phyloP scores from a whole-genome alignment of 2,888 invertebrate species.

The Steinernema hermaphroditum region DNA sequence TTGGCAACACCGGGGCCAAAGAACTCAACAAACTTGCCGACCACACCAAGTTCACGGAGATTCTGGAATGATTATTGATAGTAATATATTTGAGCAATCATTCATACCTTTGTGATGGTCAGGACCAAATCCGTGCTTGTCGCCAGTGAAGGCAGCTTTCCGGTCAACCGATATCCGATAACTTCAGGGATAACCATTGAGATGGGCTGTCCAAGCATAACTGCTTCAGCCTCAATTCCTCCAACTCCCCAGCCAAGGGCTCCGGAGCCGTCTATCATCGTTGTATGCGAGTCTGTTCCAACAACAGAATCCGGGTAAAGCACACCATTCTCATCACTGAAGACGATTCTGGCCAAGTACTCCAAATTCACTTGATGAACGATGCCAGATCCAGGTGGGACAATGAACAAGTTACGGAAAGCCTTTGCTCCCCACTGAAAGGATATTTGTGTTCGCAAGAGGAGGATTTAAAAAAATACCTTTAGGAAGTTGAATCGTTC shows the following conservation, averaged over 20 bases:
- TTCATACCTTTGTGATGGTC: constrained; percentile 39
- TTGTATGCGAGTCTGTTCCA: constrained; percentile 97
- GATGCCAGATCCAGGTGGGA: constrained; percentile 96
- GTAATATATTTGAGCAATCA: neutral
- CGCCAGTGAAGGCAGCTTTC: constrained; percentile 79
- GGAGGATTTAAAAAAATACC: constrained; percentile 72
- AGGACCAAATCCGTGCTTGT: constrained; percentile 92
- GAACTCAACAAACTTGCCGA: constrained; percentile 98
- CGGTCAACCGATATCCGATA: constrained; percentile 86
- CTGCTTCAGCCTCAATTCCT: constrained; percentile 96
- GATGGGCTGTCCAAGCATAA: constrained; percentile 96
- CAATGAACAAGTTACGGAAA: constrained; percentile 91
- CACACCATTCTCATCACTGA: constrained; percentile 67
- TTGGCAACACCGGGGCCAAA: constrained; percentile 89
- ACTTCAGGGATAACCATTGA: constrained; percentile 94
- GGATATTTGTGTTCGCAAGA: neutral
- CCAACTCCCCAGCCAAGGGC: constrained; percentile 84
- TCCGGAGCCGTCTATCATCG: constrained; percentile 85
- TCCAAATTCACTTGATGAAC: constrained; percentile 93
- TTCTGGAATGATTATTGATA: constrained; percentile 71
- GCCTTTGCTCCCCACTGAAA: constrained; percentile 91
- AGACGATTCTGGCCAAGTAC: constrained; percentile 70
- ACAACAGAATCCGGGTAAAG: constrained; percentile 89
- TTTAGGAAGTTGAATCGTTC: constrained; percentile 94
- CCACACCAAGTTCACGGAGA: constrained; percentile 88